Percentiles rank a stretch among this genome's conserved stretches.
phyloP scores from a whole-genome alignment of 2,797 vertebrate genomes.

The Chelidonichthys spinosus region DNA sequence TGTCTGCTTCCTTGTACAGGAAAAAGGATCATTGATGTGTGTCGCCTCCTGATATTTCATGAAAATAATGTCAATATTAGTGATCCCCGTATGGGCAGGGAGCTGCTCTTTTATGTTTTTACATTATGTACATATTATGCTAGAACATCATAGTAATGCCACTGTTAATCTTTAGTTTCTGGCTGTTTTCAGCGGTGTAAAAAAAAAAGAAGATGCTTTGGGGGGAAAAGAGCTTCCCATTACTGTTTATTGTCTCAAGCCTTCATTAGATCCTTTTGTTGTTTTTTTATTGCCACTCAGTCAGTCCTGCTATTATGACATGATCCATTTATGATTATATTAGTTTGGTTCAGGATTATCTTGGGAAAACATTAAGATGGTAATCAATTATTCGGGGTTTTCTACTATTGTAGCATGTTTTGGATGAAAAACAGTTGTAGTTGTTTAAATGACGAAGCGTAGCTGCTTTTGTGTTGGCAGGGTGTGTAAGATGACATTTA shows the following conservation, averaged over 20 bases:
- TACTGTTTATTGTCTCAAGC: constrained; percentile 45
- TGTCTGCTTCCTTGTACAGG: not conserved
- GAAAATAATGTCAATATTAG: not conserved
- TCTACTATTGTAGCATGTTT: constrained; percentile 7
- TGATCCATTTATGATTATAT: constrained; percentile 47
- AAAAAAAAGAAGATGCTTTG: constrained; percentile 30
- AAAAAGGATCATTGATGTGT: not conserved
- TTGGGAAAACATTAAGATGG: constrained; percentile 30
- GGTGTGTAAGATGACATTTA: constrained; percentile 32
- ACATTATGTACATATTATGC: not conserved
- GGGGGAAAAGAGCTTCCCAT: constrained; percentile 19
- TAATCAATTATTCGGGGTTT: constrained; percentile 25
- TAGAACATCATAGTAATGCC: not conserved
- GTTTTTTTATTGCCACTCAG: constrained; percentile 59
- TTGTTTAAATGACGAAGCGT: constrained; percentile 32
- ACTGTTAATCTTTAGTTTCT: constrained; percentile 14
- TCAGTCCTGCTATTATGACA: constrained; percentile 26
- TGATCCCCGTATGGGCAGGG: not conserved
- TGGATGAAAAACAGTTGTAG: not conserved
- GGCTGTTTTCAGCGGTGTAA: constrained; percentile 10
- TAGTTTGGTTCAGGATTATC: constrained; percentile 39
- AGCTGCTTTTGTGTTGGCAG: not conserved
- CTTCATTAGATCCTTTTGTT: constrained; percentile 37
- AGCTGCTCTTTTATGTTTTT: constrained; percentile 6
- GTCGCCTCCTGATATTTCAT: constrained; percentile 16